phyloP scores from a whole-genome alignment of 2,888 invertebrate species.

The Ophion costatus region DNA sequence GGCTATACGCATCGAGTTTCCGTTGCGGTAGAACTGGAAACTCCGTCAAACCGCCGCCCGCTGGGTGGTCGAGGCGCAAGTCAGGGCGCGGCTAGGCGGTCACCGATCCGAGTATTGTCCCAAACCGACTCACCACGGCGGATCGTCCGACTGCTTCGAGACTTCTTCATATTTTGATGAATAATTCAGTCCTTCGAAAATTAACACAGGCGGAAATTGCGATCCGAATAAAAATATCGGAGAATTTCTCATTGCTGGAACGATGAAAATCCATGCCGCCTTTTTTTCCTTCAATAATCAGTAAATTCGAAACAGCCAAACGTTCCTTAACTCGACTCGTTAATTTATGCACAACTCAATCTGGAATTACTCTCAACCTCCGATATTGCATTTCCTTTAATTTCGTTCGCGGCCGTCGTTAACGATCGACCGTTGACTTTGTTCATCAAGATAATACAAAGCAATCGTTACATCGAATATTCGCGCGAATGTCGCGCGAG shows the following conservation, averaged over 20 bases:
- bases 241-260: constrained; percentile 39
- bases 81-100: too few species aligned
- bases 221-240: constrained; percentile 11
- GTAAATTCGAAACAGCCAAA: constrained; percentile 30
- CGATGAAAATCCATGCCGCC: neutral
- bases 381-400: constrained; percentile 39
- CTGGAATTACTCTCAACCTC: constrained; percentile 28
- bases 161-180: too few species aligned
- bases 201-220: constrained; percentile 2
- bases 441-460: constrained; percentile 47
- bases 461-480: constrained; percentile 5
- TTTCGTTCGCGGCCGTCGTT: constrained; percentile 44
- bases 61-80: too few species aligned
- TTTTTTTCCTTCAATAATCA: constrained; percentile 3
- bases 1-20: too few species aligned
- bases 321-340: constrained; percentile 9
- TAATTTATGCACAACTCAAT: constrained; percentile 43
- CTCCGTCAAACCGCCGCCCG: too few species aligned
- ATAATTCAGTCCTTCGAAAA: neutral
- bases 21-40: too few species aligned
- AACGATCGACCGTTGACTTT: constrained; percentile 50
- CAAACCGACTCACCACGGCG: too few species aligned
- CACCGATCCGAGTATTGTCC: too few species aligned
- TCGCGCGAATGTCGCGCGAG: neutral
- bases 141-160: too few species aligned